Base-by-base conservation (phyloP, 2,888 invertebrate genomes). In the Ophion obscuratus region DNA sequence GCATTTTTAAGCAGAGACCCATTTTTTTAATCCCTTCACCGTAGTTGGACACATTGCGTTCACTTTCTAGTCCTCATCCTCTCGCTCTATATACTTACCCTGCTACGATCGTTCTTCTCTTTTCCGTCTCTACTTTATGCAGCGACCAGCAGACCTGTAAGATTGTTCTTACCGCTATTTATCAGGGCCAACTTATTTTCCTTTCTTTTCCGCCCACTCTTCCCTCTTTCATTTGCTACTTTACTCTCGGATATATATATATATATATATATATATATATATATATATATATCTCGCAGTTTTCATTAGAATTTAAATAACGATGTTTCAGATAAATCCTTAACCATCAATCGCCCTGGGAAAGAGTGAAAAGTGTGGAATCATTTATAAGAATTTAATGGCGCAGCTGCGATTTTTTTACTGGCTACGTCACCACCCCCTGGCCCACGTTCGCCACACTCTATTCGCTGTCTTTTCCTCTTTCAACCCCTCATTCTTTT, bases 1-100 rank as follows among this genome's bases (percentile, higher is more conserved):
- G 89, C 91, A 91, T 91, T 89, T 91, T 91, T 90, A 91, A 91
- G 88, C 88, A 91, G 88, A 83, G 80, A 77, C 80, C 82, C 78
- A 83, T 81, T 83, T 87, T 87, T 87, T 88, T 88, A 88, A 88
- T 88, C 87, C 86, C 80, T 64, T 83, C 73, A 84, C 73, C 66
- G 67, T 68, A 86, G 83, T 81, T 80, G 77, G 80, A 83, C 83
- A 64, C 71, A 83, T 73, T 83, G 68, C 67, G 71, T 68, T 81
- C 74, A 67, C 5, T 40, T 84, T 83, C 70, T 11, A 66, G 59
- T 59, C n/a, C 68, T 61, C 83, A 59, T 74, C 73, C 77, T 85
- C 83, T 84, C 87, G 83, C 87, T 73, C 78, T 84, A 84, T 84
- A 85, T 80, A 75, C 78, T 47, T 78, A 80, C 85, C 76, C 73